A percentile compares a stretch with the other conserved stretches of the same genome.
Conservation (phyloP, 2,113 vertebrate genomes). For the Turdus rufiventris region DNA sequence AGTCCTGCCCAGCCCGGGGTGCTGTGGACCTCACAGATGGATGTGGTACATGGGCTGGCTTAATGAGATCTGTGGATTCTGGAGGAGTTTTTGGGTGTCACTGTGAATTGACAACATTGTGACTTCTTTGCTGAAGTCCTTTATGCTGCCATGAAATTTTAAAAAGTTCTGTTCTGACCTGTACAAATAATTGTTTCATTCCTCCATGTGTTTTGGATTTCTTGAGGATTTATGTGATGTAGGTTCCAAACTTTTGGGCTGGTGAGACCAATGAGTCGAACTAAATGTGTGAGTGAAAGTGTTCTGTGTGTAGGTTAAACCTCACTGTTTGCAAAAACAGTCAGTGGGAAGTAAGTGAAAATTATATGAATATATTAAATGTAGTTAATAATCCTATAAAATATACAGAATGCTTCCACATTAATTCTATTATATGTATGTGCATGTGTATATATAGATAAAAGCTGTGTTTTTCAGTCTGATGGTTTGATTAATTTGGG, state of each 20-base stretch:
- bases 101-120: not conserved
- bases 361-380: not conserved
- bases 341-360: not conserved
- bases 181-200: not conserved
- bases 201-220: not conserved
- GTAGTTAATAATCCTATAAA: not conserved
- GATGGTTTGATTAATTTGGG: not conserved
- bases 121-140: not conserved
- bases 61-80: rapidly evolving
- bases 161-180: not conserved
- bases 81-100: not conserved
- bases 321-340: not conserved
- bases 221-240: not conserved
- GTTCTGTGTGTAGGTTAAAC: not conserved
- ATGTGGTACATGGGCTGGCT: not conserved
- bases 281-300: not conserved
- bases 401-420: not conserved
- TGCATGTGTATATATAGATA: not conserved
- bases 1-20: too few species aligned
- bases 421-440: not conserved
- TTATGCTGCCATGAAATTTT: not conserved
- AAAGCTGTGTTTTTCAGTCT: not conserved
- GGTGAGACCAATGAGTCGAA: not conserved
- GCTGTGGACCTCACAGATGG: rapidly evolving
- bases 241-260: not conserved